Conservation (phyloP, 2,113 vertebrate genomes). For the Pteropus alecto region DNA sequence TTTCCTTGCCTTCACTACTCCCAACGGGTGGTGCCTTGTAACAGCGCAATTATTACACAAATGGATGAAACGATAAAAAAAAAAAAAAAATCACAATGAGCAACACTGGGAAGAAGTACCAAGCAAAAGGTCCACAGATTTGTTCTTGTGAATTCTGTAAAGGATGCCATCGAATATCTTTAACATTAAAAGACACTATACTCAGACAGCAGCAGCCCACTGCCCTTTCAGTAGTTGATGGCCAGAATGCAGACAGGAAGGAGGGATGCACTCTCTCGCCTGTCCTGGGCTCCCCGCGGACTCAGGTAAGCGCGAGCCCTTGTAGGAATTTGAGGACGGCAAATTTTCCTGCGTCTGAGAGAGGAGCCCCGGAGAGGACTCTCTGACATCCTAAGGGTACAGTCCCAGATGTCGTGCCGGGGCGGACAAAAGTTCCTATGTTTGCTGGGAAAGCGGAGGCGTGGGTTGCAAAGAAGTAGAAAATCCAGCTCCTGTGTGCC, state of each 20-base stretch:
- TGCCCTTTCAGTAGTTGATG: not conserved
- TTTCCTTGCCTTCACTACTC: not conserved
- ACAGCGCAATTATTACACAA: not conserved
- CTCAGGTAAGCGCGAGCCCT: not conserved
- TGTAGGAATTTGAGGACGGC: not conserved
- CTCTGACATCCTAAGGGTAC: not conserved
- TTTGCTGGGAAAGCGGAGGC: not conserved
- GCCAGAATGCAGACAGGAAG: not conserved
- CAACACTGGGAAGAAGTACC: not conserved
- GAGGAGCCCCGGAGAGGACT: not conserved
- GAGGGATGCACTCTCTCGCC: not conserved
- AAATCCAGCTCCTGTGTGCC: not conserved
- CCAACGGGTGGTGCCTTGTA: not conserved
- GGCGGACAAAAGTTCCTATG: not conserved
- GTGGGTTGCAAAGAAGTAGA: not conserved
- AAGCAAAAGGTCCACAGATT: not conserved
- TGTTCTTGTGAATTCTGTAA: not conserved
- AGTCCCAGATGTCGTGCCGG: not conserved
- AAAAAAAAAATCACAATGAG: not conserved
- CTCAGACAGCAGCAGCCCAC: not conserved
- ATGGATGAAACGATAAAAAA: not conserved
- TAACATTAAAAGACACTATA: not conserved
- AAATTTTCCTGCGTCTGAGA: not conserved
- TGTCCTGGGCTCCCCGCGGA: fast-evolving
- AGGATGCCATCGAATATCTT: not conserved